Base-by-base conservation (phyloP, 2,888 invertebrate genomes). In the Tachystola acroxantha region DNA sequence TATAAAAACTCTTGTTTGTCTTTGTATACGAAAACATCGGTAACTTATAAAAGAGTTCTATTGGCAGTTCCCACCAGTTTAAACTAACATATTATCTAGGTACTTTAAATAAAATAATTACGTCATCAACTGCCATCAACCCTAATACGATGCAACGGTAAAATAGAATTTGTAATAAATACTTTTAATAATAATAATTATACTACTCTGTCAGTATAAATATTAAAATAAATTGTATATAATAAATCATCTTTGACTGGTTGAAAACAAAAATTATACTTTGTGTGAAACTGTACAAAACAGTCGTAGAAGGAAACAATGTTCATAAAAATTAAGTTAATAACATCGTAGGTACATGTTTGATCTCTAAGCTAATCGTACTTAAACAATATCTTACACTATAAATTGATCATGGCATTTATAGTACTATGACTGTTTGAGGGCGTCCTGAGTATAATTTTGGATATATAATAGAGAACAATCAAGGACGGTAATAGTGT, bases 401-500 rank as follows among this genome's bases (percentile, higher is more conserved):
- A 84, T 40, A 41, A 45, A 70, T 74, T 71, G 74, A 76, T 79
- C 69, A 81, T 84, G 80, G 82, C 78, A 7, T 73, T 79, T 76
- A 27, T 70, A 67, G 16, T 16, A 16, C 62, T 66, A 76, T 80
- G 84, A 82, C 77, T 82, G 70, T 71, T 63, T 49, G 42, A 59
- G 54, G 52, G 49, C 62, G 66, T 73, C 74, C 73, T 61, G 63
- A 56, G 57, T 49, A 50, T 52, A 43, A 48, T 50, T 48, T 47
- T 39, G 43, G 53, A 63, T 54, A 51, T 56, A 24, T 24, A 20
- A 29, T 32, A 28, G 20, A 24, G 14, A 10, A 14, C 9, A 38
- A n/a, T 75, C 71, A 81, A 71, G 81, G 84, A 80, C 81, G 81
- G 77, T 73, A 78, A 74, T 68, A 76, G 57, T 84, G 84, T 53